Base-by-base conservation (phyloP, 2,888 invertebrate species). In the Ischnus inquisitorius region DNA sequence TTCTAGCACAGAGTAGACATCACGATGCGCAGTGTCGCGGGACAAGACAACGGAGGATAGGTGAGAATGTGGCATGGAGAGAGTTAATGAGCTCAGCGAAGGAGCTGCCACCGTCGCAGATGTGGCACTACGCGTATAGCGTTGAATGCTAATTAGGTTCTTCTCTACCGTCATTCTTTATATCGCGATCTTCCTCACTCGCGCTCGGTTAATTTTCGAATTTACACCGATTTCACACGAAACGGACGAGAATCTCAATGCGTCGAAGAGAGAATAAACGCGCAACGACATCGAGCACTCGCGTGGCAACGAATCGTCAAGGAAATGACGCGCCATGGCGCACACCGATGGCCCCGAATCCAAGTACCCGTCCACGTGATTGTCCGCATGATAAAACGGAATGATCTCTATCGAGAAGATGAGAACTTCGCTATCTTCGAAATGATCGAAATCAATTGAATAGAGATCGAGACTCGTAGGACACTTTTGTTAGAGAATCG, bases 221-320 rank as follows among this genome's bases (percentile, higher is more conserved):
- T 34, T 34, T 34, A 34, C 4, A 4, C 34, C 34, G 25, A 65
- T 82, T 72, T 74, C 22, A 34, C 67, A 60, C 60, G 60, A 62
- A 48, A 67, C 64, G 19, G 60, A 77, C 48, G 51, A n/a, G 34
- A 48, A 82, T 82, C 43, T 48, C 48, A 22, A 22, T 77, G 72
- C 72, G 16, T 28, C 34, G 41, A 67, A 74, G 72, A 78, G 41
- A 48, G 4, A 71, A 25, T 14, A 14, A 12, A 41, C 25, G 62
- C 60, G 39, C 57, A 60, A 48, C 28, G 16, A 57, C 57, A 22
- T 74, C 16, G 28, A 57, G 62, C 60, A 67, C 60, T 82, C 77
- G 82, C 82, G 72, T 82, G 82, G 82, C 60, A 48, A 64, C 41
- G 51, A 60, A 81, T 64, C 60, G 77, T 78, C 77, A 72, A 72